Evolutionary conservation across 92 coral and sea anemone genomes (phyloP).

Genomic region (Blastomussa wellsi): DNA sequence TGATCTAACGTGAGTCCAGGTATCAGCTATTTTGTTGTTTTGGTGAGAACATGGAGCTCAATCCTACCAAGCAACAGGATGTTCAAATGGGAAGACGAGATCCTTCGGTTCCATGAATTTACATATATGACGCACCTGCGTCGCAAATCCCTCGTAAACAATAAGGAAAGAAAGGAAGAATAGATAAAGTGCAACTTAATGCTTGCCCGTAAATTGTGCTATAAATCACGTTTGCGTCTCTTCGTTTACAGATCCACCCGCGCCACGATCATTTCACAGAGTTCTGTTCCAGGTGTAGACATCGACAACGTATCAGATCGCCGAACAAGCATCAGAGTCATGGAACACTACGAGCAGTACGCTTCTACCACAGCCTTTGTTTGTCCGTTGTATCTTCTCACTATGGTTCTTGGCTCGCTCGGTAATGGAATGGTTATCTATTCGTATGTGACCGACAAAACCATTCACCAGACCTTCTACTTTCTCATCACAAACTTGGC

Average conservation of each 20-base stretch:
- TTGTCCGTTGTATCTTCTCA: constrained; percentile 66
- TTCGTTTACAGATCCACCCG: neutral
- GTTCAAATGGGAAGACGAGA: neutral
- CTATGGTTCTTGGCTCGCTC: constrained; percentile 76
- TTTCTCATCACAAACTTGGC: constrained; percentile 86
- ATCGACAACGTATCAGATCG: neutral
- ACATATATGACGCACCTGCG: constrained; percentile 32
- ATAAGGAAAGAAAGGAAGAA: neutral
- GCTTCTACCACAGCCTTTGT: constrained; percentile 77
- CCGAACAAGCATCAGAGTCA: neutral
- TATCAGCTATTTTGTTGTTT: neutral
- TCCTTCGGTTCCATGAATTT: neutral
- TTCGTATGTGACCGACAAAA: constrained; percentile 66
- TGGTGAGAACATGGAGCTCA: neutral
- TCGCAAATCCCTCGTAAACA: neutral
- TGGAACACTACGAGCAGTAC: constrained; percentile 70
- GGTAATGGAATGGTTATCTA: constrained; percentile 77
- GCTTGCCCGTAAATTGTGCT: constrained; percentile 5
- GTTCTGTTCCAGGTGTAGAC: neutral
- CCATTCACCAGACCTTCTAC: constrained; percentile 69
- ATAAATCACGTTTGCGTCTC: constrained; percentile 12
- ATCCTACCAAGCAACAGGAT: constrained; percentile 12
- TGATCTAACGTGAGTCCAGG: too few species aligned
- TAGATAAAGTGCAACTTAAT: constrained; percentile 2
- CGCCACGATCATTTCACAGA: neutral